Evolutionary conservation across 1,140 invertebrate genomes (phyloP).

Genomic region (Drosophila auraria): DNA sequence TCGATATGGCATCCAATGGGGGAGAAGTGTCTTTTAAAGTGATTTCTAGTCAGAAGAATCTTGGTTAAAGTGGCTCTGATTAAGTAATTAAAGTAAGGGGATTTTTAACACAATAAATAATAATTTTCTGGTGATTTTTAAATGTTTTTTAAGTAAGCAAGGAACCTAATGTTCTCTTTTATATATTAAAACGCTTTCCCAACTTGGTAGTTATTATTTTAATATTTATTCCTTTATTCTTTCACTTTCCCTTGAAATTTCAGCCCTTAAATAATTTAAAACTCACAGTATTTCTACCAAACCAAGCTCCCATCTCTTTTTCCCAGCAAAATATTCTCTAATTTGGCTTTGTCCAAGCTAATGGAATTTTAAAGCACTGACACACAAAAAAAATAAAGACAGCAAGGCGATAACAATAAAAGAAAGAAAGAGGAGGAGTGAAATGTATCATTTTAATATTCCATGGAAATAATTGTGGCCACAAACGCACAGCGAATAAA

Average conservation of each 20-base stretch:
- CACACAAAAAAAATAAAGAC: not conserved
- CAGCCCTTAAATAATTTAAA: not conserved
- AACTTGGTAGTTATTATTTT: no score
- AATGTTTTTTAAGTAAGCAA: no score
- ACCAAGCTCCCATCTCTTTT: not conserved
- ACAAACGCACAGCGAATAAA: slow-evolving; percentile 30
- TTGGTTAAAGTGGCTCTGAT: not conserved
- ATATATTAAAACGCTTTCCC: no score
- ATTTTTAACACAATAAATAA: not conserved
- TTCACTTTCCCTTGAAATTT: not conserved
- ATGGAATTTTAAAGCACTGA: slow-evolving; percentile 38
- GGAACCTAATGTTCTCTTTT: no score
- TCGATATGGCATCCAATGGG: slow-evolving; percentile 9
- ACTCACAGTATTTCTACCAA: not conserved
- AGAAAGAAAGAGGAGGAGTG: not conserved
- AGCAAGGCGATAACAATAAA: not conserved
- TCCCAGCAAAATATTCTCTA: not conserved
- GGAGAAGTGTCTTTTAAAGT: not conserved
- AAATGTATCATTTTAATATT: slow-evolving; percentile 46
- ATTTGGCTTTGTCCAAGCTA: slow-evolving; percentile 16
- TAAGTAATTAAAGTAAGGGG: not conserved
- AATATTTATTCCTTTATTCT: not conserved
- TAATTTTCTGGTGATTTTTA: not conserved
- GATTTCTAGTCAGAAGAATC: not conserved
- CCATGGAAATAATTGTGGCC: slow-evolving; percentile 43